phyloP scores from a whole-genome alignment of 2,113 vertebrate species.

The Corythoichthys haematopterus region DNA sequence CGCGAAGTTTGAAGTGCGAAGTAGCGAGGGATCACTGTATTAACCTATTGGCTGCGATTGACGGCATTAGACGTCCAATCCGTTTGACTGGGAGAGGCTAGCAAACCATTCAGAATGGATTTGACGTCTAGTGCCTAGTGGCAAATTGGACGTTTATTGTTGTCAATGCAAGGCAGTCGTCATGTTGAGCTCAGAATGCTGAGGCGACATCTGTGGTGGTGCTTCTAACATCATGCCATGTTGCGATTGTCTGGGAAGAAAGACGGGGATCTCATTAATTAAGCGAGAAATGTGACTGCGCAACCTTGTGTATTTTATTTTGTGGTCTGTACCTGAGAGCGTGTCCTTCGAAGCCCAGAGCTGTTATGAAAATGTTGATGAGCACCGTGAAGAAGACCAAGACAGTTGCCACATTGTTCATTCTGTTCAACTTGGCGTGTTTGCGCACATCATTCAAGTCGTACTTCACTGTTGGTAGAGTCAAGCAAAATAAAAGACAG shows the following conservation, averaged over 20 bases:
- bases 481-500: not conserved
- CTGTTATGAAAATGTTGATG: conserved; percentile 90
- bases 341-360: conserved; percentile 76
- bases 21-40: too few species aligned
- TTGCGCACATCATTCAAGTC: conserved; percentile 84
- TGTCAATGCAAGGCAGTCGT: conserved; percentile 3
- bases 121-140: too few species aligned
- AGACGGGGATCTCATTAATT: not conserved
- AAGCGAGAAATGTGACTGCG: not conserved
- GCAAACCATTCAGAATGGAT: too few species aligned
- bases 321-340: conserved; percentile 13
- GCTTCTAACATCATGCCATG: not conserved
- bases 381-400: conserved; percentile 88
- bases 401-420: conserved; percentile 83
- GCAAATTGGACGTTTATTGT: too few species aligned
- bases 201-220: rapidly evolving
- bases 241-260: not conserved
- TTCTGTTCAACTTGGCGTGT: conserved; percentile 77
- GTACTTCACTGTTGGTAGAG: conserved; percentile 77
- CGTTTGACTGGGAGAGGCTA: too few species aligned
- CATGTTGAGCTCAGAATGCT: conserved; percentile 2
- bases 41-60: too few species aligned
- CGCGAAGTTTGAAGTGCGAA: too few species aligned
- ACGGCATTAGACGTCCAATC: too few species aligned
- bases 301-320: not conserved